These are phyloP conservation scores for Spilarctia lutea DNA, from an alignment of 2,888 invertebrate genomes.

Conservation along the genomic window DNA sequence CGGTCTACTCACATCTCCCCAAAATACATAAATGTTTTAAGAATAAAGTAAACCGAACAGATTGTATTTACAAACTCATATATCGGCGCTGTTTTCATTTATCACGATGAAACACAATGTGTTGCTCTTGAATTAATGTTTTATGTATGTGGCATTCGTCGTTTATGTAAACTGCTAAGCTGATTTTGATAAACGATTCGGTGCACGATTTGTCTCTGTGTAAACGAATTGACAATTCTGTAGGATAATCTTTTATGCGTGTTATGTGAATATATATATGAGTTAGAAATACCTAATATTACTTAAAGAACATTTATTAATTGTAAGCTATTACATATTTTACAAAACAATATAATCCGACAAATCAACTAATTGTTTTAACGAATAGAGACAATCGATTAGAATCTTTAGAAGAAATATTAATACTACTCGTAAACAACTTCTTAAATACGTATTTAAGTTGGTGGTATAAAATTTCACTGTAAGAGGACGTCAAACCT, in stretches of 20 bases:
- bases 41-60: background rate
- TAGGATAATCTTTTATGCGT: background rate
- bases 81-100: background rate
- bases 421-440: background rate
- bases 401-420: background rate
- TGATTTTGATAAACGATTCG: slow-evolving; percentile 42
- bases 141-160: slow-evolving; percentile 38
- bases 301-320: background rate
- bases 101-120: slow-evolving; percentile 14
- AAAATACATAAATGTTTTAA: background rate
- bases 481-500: no score
- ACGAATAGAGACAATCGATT: background rate
- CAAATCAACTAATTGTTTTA: background rate
- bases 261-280: background rate
- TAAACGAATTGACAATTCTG: background rate
- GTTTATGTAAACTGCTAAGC: slow-evolving; percentile 42
- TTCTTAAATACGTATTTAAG: no score
- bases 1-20: no score
- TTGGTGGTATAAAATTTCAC: no score
- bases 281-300: no score
- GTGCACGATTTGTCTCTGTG: slow-evolving; percentile 32
- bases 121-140: slow-evolving; percentile 39
- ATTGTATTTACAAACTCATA: background rate
- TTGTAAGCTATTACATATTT: background rate
- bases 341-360: background rate